Evolutionary conservation across 2,888 invertebrate species (phyloP).

Genomic region (Drosophila koepferae): DNA sequence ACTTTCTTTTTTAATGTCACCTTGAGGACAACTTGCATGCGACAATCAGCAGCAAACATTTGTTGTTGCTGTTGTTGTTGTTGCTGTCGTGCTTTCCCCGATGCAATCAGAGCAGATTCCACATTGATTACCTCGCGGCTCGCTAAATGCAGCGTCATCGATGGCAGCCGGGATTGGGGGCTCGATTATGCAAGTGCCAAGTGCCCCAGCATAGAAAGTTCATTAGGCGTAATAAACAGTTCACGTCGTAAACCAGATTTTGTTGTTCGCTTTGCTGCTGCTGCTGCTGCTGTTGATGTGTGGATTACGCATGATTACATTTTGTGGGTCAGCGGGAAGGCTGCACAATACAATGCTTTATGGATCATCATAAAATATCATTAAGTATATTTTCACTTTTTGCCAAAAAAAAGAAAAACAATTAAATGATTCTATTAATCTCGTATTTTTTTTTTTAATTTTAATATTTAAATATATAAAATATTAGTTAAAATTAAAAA

Average conservation of each 20-base stretch:
- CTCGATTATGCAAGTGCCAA: slow-evolving; percentile 64
- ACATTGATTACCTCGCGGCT: slow-evolving; percentile 54
- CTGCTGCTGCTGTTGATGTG: slow-evolving; percentile 17
- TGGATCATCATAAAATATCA: slow-evolving; percentile 40
- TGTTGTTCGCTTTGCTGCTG: slow-evolving; percentile 32
- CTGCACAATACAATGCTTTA: slow-evolving; percentile 14
- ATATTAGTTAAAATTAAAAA: too few species aligned
- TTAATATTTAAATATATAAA: too few species aligned
- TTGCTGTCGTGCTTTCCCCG: slow-evolving; percentile 49
- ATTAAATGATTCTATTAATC: not conserved
- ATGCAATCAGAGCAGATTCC: slow-evolving; percentile 57
- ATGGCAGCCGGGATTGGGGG: not conserved
- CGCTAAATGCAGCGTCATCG: slow-evolving; percentile 57
- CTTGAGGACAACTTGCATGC: slow-evolving; percentile 10
- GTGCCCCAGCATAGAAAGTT: slow-evolving; percentile 68
- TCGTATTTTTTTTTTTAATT: too few species aligned
- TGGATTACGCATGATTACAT: slow-evolving; percentile 66
- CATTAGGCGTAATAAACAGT: slow-evolving; percentile 75
- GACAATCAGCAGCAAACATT: slow-evolving; percentile 33
- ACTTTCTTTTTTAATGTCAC: slow-evolving; percentile 39
- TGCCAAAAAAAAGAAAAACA: not conserved
- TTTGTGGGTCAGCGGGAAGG: slow-evolving; percentile 59
- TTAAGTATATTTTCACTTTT: slow-evolving; percentile 41
- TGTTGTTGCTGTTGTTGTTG: slow-evolving; percentile 2
- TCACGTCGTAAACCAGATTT: slow-evolving; percentile 72